Base-by-base conservation (phyloP, 2,797 vertebrate species). In the Arnoldichthys spilopterus region DNA sequence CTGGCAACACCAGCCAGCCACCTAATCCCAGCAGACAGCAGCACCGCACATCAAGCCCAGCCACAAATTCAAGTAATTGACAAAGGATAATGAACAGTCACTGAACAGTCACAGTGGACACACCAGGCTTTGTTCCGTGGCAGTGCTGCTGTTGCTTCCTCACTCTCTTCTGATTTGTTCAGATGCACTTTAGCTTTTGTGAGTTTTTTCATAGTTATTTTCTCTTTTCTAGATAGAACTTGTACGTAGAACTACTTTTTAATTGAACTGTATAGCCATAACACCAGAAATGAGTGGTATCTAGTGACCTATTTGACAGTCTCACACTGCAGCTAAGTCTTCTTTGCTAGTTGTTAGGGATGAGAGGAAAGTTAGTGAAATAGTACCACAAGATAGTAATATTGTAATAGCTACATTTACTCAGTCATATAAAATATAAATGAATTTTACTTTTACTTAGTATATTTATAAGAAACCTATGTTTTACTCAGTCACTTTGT, bases 41-140 rank as follows among this genome's bases (percentile, higher is more conserved):
- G 88, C 85, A 75, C 87, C 87, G 85, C 90, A 92, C 92, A 90
- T 94, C 94, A 94, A 93, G 84, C 86, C 79, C 68, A 83, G 86
- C 75, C 88, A 89, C 85, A 92, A 93, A 95, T 94, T 92, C 90
- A 83, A 93, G 88, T 94, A 95, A 95, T 94, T 92, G 93, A 93
- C 90, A 91, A 91, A 90, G 88, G 73, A 89, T 90, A 90, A 91
- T 91, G 88, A 90, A 89, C 81, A 80, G 76, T 84, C 47, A 32
- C 51, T 91, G 88, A 90, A 89, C 80, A 80, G 76, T 84, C 47
- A 32, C 56, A 53, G 67, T 82, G 71, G 78, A 62, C 77, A 72
- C 11, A 20, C 26, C 56, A 71, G 70, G 47, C 47, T 4, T 62
- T 58, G 6, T 32, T 59, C 62, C 26, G 47, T 47, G 45, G 62